Base-by-base conservation (phyloP, 2,797 vertebrate species). In the Poecilia picta region DNA sequence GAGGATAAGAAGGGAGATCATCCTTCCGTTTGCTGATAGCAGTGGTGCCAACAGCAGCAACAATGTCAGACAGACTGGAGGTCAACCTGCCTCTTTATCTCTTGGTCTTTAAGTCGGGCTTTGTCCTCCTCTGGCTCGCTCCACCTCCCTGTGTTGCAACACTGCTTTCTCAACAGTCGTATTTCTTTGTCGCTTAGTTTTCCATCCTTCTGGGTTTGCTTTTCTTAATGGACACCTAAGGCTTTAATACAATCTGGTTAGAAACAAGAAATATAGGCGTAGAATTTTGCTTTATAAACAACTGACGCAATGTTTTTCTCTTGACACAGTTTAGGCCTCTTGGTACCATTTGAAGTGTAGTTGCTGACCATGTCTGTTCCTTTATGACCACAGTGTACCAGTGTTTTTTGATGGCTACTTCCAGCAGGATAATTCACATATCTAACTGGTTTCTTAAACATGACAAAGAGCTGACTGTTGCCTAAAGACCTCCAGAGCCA, bases 11-110 rank as follows among this genome's bases (percentile, higher is more conserved):
- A 46, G 72, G 79, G 74, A 91, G 90, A 94, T 92, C 87, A 94
- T 92, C 87, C 91, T 93, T 94, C 93, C 90, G 91, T 78, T 85
- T 62, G 73, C 93, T 94, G 94, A 95, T 95, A 95, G 88, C 82
- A n/a, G 72, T 78, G 92, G 93, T 94, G 94, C 93, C 94, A 93
- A 92, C 89, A 90, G 88, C 88, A 90, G 89, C 90, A 91, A 84
- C 83, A 88, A 85, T 91, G 84, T 85, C 90, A 92, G 83, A 90
- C 86, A 73, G 82, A 66, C 87, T 82, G 85, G 86, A 93, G 91
- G 91, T 90, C 85, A 85, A 62, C 74, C 85, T 86, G 85, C 57
- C 79, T 88, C 84, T 82, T 91, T 91, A 87, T 89, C 89, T 88
- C 2, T 78, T 55, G 53, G 46, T 75, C 74, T 82, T 72, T 80